Evolutionary conservation across 2,113 vertebrate species (phyloP).

Genomic region (Parotia lawesii): DNA sequence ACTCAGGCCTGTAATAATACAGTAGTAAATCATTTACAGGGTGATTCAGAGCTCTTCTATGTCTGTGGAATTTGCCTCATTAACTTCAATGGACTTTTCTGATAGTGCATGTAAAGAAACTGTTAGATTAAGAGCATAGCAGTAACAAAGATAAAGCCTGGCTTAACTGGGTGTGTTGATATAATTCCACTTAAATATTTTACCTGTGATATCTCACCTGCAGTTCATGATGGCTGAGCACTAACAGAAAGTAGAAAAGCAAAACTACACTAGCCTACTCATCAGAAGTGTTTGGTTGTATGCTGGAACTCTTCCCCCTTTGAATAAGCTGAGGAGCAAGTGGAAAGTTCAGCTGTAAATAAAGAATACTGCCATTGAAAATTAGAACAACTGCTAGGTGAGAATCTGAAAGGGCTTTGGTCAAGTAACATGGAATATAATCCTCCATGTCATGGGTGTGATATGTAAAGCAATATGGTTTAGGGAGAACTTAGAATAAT

Average conservation of each 20-base stretch:
- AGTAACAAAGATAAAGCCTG: neutral
- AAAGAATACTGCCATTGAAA: neutral
- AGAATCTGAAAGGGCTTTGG: neutral
- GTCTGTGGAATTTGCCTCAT: conserved; percentile 2
- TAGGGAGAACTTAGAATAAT: neutral
- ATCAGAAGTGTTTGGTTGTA: neutral
- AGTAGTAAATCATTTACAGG: neutral
- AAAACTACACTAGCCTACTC: neutral
- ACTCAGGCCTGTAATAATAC: neutral
- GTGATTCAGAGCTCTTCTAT: neutral
- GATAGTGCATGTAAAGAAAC: neutral
- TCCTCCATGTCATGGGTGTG: neutral
- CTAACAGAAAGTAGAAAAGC: neutral
- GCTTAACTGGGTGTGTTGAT: neutral
- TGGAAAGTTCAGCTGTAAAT: neutral
- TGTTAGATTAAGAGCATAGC: neutral
- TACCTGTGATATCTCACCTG: neutral
- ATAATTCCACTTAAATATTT: neutral
- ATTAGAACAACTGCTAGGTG: neutral
- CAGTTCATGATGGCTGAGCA: neutral
- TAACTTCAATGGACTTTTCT: conserved; percentile 11
- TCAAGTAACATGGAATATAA: neutral
- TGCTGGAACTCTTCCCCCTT: neutral
- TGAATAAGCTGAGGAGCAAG: neutral
- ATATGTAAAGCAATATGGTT: neutral